phyloP scores from a whole-genome alignment of 2,888 invertebrate genomes.

The Euphydryas editha region DNA sequence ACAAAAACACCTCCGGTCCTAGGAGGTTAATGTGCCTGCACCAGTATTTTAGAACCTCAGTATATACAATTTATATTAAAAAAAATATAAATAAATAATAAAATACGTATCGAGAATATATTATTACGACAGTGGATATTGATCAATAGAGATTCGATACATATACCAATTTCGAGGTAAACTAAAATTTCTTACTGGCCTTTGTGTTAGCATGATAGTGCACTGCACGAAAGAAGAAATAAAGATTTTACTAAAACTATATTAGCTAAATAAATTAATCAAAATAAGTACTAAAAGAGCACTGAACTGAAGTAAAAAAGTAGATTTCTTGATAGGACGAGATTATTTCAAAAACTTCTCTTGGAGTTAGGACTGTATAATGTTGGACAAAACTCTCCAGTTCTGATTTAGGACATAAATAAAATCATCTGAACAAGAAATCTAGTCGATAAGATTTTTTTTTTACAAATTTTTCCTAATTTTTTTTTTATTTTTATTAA shows the following conservation, averaged over 20 bases:
- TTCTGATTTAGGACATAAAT: neutral
- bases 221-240: slow-evolving; percentile 28
- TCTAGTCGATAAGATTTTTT: slow-evolving; percentile 58
- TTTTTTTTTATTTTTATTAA: slow-evolving; percentile 70
- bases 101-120: slow-evolving; percentile 7
- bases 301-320: slow-evolving; percentile 35
- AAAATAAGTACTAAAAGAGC: slow-evolving; percentile 52
- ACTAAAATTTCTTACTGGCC: slow-evolving; percentile 38
- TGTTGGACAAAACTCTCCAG: slow-evolving; percentile 35
- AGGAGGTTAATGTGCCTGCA: slow-evolving; percentile 2
- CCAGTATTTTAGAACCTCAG: slow-evolving; percentile 4
- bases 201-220: slow-evolving; percentile 26
- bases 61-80: neutral
- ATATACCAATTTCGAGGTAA: slow-evolving; percentile 17
- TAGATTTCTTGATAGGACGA: slow-evolving; percentile 32
- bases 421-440: slow-evolving; percentile 51
- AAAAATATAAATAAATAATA: neutral
- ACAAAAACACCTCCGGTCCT: neutral
- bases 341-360: neutral
- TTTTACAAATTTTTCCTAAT: slow-evolving; percentile 61
- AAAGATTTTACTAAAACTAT: slow-evolving; percentile 35
- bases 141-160: slow-evolving; percentile 33
- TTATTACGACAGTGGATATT: slow-evolving; percentile 25
- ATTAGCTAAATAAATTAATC: slow-evolving; percentile 42
- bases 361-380: neutral